Evolutionary conservation across 2,113 vertebrate genomes (phyloP), one percentile per base, ranked within the genome.

Genomic region (Rutilus rutilus): DNA sequence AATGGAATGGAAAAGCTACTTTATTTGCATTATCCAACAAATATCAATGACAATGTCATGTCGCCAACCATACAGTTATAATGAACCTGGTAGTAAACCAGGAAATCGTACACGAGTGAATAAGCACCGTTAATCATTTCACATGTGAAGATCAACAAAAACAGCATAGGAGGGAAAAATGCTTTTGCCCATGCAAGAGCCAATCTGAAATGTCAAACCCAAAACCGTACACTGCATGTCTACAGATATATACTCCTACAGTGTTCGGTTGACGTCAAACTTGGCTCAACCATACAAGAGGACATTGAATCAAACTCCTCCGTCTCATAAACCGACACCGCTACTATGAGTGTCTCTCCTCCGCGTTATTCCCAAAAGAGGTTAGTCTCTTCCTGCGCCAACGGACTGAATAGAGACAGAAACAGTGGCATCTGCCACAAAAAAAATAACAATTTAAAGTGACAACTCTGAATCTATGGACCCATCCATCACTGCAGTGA

Each of bases 401-500:
- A 42, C 4, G 5, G 21, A 25, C 57, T 19, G n/a, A 47, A 80
- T 3, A 4, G 21, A 42, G 39, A 77, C 25, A 33, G n/a, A 77
- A 77, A 77, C 17, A 47, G 23, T 15, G 42, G 23, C 54, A 78
- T 78, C 54, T 64, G 59, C n/a, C 59, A 47, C n/a, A 80, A 80
- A 60, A 80, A 80, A 80, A 60, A 80, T 9, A 42, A 45, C 15
- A 21, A 47, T 45, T 25, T 39, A 39, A 80, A 42, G 21, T 42
- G 54, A 59, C 30, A 78, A 60, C 23, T 25, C 27, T 14, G 67
- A 71, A 47, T 45, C 30, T 2, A 15, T 42, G 12, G 23, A 62
- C 8, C 54, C 19, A 79, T 79, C 77, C 33, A 78, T 78, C 77
- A 78, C 0, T 6, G 19, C 50, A 9, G 5, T 23, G 47, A 78